Conservation (phyloP, 2,888 invertebrate genomes). For the Cheilosia soror region DNA sequence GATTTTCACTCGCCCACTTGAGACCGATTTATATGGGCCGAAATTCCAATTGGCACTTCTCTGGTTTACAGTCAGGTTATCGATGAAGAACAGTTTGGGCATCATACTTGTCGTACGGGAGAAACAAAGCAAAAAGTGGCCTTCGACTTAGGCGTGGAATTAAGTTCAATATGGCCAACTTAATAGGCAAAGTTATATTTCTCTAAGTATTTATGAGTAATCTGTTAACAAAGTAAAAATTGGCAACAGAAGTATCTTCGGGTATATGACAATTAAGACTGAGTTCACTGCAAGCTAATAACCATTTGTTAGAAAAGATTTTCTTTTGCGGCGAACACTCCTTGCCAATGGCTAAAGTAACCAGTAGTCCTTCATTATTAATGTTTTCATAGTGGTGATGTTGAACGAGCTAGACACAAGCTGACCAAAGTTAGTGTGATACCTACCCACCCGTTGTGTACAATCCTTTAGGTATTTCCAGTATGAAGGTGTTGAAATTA, state of each 20-base stretch:
- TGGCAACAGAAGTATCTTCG: constrained; percentile 8
- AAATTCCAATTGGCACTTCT: constrained; percentile 34
- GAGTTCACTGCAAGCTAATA: background rate
- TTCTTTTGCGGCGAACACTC: constrained; percentile 28
- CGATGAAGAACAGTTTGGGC: background rate
- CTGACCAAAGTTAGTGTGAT: background rate
- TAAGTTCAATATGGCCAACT: background rate
- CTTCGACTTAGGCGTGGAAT: background rate
- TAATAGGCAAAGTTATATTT: constrained; percentile 29
- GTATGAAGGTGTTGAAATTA: constrained; percentile 58
- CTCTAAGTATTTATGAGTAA: background rate
- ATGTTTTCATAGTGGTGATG: constrained; percentile 24
- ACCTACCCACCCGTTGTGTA: background rate
- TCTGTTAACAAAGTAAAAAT: constrained; percentile 42
- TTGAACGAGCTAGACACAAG: background rate
- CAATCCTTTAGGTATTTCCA: constrained; percentile 47
- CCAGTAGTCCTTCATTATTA: constrained; percentile 39
- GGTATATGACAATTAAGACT: background rate
- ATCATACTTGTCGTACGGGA: background rate
- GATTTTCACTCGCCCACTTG: constrained; percentile 20
- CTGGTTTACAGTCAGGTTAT: background rate
- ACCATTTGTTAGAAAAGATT: constrained; percentile 38
- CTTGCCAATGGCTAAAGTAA: constrained; percentile 1
- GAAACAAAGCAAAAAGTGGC: constrained; percentile 2
- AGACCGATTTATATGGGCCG: constrained; percentile 27